phyloP scores from a whole-genome alignment of 2,888 invertebrate genomes.

The Emmelina monodactyla region DNA sequence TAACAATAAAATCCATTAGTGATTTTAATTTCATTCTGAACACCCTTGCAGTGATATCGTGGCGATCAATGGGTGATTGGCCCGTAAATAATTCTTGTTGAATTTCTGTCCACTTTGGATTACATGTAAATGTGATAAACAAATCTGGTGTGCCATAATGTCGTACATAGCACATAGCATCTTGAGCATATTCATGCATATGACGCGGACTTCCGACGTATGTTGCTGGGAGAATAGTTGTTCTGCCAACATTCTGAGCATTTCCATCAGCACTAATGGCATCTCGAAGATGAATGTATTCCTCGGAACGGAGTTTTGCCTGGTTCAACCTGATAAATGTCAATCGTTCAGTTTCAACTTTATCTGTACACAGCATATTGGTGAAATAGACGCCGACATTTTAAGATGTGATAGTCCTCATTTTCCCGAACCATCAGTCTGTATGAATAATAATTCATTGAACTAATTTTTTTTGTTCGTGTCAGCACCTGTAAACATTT shows the following conservation, averaged over 20 bases:
- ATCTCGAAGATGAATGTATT: conserved; percentile 15
- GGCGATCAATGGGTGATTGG: conserved; percentile 11
- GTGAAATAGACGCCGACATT: conserved; percentile 9
- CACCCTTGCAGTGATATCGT: conserved; percentile 13
- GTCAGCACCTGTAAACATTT: not conserved
- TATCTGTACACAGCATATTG: conserved; percentile 3
- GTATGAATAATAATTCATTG: conserved; percentile 16
- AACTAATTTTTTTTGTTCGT: conserved; percentile 14
- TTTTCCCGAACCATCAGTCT: conserved; percentile 12
- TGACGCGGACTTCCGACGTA: conserved; percentile 4
- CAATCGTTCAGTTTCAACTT: conserved; percentile 3
- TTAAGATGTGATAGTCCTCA: conserved; percentile 11
- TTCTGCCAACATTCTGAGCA: conserved; percentile 14
- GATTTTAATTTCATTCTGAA: conserved; percentile 13
- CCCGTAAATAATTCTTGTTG: conserved; percentile 4
- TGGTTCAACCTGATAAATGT: conserved; percentile 4
- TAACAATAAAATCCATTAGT: conserved; percentile 9
- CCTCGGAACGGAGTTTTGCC: conserved; percentile 9
- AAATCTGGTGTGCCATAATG: conserved; percentile 5
- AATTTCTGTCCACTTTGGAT: conserved; percentile 13
- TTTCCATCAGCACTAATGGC: conserved; percentile 11
- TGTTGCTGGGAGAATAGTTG: conserved; percentile 17
- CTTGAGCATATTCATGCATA: conserved; percentile 8
- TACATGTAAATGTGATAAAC: conserved; percentile 6
- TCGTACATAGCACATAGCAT: conserved; percentile 18